Evolutionary conservation across 2,888 invertebrate species (phyloP), one percentile per base, ranked within the genome.

Genomic region (Metacarcinus magister): DNA sequence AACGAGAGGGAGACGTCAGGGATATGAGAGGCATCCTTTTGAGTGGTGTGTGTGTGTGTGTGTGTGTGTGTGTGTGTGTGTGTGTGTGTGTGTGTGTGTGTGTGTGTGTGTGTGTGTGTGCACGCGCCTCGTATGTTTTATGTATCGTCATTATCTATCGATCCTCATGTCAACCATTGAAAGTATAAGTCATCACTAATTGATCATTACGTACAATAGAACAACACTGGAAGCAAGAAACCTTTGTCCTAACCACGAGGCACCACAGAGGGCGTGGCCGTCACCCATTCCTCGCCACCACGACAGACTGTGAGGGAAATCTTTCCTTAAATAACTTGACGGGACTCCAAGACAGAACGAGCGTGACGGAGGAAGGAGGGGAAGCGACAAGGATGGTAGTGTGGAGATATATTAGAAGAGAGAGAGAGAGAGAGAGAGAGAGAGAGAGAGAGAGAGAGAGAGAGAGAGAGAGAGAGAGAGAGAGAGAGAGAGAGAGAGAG

Each of bases 61-160:
- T 90, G 43, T 90, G 90, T 90, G 90, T 90, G 90, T 90, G 90
- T 90, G 90, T 90, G 90, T 90, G 43, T 92, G 46, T 92, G 46
- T 92, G 46, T 92, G 46, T 92, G 92, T 92, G 92, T 92, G 92
- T 75, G 28, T 60, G 60, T 60, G 60, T 60, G 90, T 90, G 87
- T 89, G 87, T 89, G 87, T 89, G 87, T 89, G 87, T 89, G 87
- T 89, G 87, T 89, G 87, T 89, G 90, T 90, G 90, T 90, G 90
- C 16, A 3, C 2, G 39, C 2, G 39, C 39, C 60, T 23, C 60
- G 60, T 23, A 19, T 60, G 4, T 60, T 60, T 23, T 19, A 19
- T 4, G 4, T 23, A 54, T 54, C 54, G 13, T 19, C 19, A 4
- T 23, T 60, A 60, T 60, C 10, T 23, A 23, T 23, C 60, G 23